Base-by-base conservation (phyloP, 2,888 invertebrate genomes). In the Aethes cnicana region DNA sequence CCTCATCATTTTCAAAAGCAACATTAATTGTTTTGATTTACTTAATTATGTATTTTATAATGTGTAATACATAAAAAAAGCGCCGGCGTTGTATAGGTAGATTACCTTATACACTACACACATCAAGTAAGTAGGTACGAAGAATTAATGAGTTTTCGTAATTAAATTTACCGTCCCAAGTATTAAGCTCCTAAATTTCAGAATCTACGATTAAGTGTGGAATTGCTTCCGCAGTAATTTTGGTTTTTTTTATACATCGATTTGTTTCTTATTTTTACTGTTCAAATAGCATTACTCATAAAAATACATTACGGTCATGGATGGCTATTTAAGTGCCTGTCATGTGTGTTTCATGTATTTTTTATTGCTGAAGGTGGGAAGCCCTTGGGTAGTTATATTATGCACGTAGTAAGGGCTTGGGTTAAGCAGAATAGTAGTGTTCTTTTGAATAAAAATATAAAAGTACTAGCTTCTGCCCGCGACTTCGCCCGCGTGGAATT, bases 281-380 rank as follows among this genome's bases (percentile, higher is more conserved):
- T 12, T 18, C 18, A 46, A 23, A 37, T 39, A 52, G 33, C 14
- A 46, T 46, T 46, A 39, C 32, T 20, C 52, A 25, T 52, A 52
- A 52, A 52, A 46, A 52, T 46, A 33, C 32, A 20, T 52, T 39
- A 52, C 46, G 46, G 44, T 52, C 46, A 52, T 52, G 44, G 44
- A 46, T 46, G 44, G 44, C 32, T 39, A 39, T 52, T 52, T 52
- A 46, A 52, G 44, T 33, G 39, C 44, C 52, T 39, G 39, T 46
- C 46, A 33, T 26, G 39, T 46, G 33, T 39, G 44, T 52, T 50
- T 48, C 35, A 49, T 49, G 43, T 49, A 28, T 43, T 36, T 49
- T 49, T 52, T 52, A 52, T 46, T 39, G 46, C 52, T 11, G 33
- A 33, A 33, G 39, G 46, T 52, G 37, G 43, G 37, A 52, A 52